A percentile compares a stretch with the other conserved stretches of the same genome.
These are phyloP conservation scores for Epicampocera succincta DNA, from an alignment of 2,888 invertebrate genomes.

Conservation along the genomic window DNA sequence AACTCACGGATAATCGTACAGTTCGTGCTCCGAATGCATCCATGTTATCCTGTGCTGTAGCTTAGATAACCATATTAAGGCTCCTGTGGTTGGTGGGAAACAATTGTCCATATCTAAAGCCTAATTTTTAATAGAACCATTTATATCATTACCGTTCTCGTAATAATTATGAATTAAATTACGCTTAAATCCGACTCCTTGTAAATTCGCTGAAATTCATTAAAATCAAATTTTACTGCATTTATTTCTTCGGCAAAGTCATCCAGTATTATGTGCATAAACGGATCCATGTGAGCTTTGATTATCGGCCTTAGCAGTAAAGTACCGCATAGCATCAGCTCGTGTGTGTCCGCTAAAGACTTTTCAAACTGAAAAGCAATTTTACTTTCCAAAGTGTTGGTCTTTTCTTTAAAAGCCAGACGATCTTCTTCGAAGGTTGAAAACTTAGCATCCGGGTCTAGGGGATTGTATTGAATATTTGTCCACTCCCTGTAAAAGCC, in stretches of 20 bases:
- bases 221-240: conserved; percentile 85
- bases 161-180: conserved; percentile 15
- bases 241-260: conserved; percentile 86
- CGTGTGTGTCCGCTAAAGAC: conserved; percentile 90
- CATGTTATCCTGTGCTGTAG: conserved; percentile 84
- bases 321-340: conserved; percentile 87
- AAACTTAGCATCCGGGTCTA: conserved; percentile 88
- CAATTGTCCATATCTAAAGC: conserved; percentile 85
- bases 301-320: conserved; percentile 89
- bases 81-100: conserved; percentile 89
- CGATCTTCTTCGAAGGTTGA: conserved; percentile 86
- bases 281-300: conserved; percentile 86
- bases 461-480: conserved; percentile 88
- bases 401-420: conserved; percentile 84
- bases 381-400: conserved; percentile 88
- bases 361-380: conserved; percentile 90
- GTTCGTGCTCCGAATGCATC: conserved; percentile 85
- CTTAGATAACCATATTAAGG: conserved; percentile 88
- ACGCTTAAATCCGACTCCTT: conserved; percentile 70
- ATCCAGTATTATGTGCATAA: conserved; percentile 85
- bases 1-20: conserved; percentile 86
- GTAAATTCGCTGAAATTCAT: conserved; percentile 83
- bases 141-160: background rate
- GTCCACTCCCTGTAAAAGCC: conserved; percentile 77
- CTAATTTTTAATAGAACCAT: conserved; percentile 71